phyloP scores from a whole-genome alignment of 2,113 vertebrate species.

The Bucco capensis region DNA sequence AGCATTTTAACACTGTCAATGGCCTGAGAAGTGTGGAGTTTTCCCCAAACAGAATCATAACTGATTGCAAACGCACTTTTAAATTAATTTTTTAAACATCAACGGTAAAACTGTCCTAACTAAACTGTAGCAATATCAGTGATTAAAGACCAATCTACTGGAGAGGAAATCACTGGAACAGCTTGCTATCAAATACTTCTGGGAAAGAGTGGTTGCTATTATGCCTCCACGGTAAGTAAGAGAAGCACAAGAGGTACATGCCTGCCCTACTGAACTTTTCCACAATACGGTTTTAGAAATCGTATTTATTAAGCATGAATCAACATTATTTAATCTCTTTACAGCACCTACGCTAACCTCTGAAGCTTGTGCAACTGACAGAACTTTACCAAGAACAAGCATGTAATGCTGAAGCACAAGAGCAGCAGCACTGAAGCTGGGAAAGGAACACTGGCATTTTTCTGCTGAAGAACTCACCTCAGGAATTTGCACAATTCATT shows the following conservation, averaged over 20 bases:
- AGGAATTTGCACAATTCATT: neutral
- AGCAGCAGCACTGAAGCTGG: neutral
- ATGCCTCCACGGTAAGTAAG: neutral
- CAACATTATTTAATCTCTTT: neutral
- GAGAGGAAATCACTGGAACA: neutral
- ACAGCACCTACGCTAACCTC: neutral
- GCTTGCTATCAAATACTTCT: neutral
- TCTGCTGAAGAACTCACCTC: neutral
- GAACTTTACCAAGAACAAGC: neutral
- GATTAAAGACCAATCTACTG: neutral
- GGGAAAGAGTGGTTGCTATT: neutral
- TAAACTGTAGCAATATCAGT: neutral
- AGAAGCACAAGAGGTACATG: neutral
- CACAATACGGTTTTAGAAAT: neutral
- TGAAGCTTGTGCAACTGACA: neutral
- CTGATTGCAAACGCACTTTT: neutral
- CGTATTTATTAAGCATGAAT: neutral
- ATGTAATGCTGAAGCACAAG: fast-evolving
- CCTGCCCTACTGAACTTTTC: neutral
- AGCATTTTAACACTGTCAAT: neutral
- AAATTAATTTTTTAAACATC: no score
- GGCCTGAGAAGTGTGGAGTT: neutral
- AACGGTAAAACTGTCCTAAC: no score
- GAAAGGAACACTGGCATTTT: neutral
- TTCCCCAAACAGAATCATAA: neutral